These are phyloP conservation scores for Lasioglossum vierecki DNA, from an alignment of 2,888 invertebrate genomes.

Conservation along the genomic window DNA sequence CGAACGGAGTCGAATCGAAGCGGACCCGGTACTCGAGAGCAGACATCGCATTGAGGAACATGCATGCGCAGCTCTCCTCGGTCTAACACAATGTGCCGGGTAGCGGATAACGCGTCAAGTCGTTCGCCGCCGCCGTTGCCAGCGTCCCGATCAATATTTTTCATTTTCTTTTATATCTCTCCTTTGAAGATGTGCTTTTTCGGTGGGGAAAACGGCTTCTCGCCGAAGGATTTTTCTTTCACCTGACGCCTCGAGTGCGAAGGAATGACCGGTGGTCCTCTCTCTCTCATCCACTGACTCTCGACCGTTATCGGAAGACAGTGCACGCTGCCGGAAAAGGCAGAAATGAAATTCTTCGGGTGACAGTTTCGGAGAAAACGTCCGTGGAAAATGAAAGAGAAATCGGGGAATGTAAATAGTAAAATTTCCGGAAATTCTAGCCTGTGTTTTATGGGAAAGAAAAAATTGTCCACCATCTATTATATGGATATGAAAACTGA, in stretches of 20 bases:
- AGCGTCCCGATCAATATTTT: constrained; percentile 58
- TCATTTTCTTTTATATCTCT: constrained; percentile 61
- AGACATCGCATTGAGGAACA: constrained; percentile 37
- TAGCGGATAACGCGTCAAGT: constrained; percentile 41
- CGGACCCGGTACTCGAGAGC: constrained; percentile 13
- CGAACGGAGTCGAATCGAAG: constrained; percentile 20
- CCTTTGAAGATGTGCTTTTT: not conserved
- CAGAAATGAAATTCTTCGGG: not conserved
- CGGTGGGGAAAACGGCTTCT: not conserved
- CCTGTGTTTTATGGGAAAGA: too few species aligned
- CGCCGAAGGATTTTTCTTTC: not conserved
- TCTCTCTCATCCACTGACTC: not conserved
- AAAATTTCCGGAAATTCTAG: not conserved
- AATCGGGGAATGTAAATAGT: not conserved
- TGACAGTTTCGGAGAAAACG: not conserved
- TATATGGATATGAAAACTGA: too few species aligned
- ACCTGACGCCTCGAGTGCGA: not conserved
- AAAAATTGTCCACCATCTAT: too few species aligned
- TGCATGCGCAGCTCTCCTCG: constrained; percentile 23
- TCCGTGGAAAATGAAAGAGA: not conserved
- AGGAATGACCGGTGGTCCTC: not conserved
- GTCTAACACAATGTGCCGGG: constrained; percentile 20
- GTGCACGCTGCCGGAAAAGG: not conserved
- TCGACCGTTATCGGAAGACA: not conserved
- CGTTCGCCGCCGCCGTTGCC: not conserved